phyloP scores from a whole-genome alignment of 2,797 vertebrate species.

The Brachymystax lenok region DNA sequence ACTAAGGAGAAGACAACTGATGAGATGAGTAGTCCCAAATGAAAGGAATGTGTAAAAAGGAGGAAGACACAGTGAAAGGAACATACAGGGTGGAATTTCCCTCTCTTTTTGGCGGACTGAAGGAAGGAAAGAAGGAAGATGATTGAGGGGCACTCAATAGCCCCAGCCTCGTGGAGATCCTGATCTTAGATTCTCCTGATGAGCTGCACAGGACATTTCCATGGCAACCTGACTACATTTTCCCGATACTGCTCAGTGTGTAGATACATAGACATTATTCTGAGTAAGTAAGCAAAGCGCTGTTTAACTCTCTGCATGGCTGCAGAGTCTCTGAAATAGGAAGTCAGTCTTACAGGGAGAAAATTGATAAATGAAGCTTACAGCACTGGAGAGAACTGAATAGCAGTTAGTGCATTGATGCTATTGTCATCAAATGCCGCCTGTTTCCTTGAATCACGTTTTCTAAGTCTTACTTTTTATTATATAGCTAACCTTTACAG shows the following conservation, averaged over 20 bases:
- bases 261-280: background rate
- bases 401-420: background rate
- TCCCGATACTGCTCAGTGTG: background rate
- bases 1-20: background rate
- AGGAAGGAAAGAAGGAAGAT: background rate
- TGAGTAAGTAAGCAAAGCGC: background rate
- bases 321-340: background rate
- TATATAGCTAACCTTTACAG: constrained; percentile 11
- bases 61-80: constrained; percentile 14
- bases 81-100: background rate
- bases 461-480: constrained; percentile 51
- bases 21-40: background rate
- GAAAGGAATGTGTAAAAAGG: background rate
- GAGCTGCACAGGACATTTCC: constrained; percentile 55
- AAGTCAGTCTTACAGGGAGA: constrained; percentile 50
- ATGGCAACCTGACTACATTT: constrained; percentile 1
- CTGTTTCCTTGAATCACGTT: constrained; percentile 31
- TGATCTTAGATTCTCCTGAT: constrained; percentile 10
- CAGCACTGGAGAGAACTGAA: constrained; percentile 17
- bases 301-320: constrained; percentile 16
- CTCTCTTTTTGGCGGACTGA: constrained; percentile 23
- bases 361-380: constrained; percentile 12
- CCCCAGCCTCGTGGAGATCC: background rate
- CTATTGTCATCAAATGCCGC: constrained; percentile 19
- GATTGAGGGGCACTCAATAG: background rate